phyloP scores from a whole-genome alignment of 2,797 vertebrate species.

The Enteromius radiatus region DNA sequence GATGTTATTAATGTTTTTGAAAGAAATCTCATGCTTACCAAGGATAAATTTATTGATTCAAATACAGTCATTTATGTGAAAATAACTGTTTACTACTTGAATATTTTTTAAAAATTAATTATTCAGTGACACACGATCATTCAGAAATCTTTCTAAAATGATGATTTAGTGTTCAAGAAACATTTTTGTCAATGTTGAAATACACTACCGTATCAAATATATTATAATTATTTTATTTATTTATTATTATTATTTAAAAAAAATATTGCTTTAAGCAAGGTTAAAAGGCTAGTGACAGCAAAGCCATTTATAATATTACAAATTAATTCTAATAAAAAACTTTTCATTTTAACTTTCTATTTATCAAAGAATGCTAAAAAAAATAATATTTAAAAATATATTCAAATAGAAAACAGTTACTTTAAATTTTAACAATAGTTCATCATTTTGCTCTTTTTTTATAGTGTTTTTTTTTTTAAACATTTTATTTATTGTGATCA shows the following conservation, averaged over 20 bases:
- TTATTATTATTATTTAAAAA: no score
- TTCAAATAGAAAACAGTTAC: no score
- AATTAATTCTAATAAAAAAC: no score
- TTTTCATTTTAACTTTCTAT: background rate
- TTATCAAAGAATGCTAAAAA: background rate
- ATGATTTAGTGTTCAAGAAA: background rate
- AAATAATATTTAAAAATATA: background rate
- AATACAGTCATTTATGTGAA: background rate
- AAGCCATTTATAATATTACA: background rate
- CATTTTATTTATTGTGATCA: background rate
- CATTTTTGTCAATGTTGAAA: background rate
- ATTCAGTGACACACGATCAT: background rate
- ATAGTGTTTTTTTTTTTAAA: no score
- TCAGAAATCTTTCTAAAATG: background rate
- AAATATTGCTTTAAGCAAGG: no score
- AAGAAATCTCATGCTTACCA: background rate
- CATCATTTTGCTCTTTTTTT: background rate
- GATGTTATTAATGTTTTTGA: background rate
- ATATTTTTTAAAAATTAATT: background rate
- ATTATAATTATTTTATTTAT: no score
- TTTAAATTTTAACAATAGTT: no score
- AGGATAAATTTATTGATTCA: background rate
- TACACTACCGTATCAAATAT: no score
- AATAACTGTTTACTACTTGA: background rate
- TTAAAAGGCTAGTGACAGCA: background rate